Conservation (phyloP, 1,140 invertebrate species). For the Anadara kagoshimensis region DNA sequence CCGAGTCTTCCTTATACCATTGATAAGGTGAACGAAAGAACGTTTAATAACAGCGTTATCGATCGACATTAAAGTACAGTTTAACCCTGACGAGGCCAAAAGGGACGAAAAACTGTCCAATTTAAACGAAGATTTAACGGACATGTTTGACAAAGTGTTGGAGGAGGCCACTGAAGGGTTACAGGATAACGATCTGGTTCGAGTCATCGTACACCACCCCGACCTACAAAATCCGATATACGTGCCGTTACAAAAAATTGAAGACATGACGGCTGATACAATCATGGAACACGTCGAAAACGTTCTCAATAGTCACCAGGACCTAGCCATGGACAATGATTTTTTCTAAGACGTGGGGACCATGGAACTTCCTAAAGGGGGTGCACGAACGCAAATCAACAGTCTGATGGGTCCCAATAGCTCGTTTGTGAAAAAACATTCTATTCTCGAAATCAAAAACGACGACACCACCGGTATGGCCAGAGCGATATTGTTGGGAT, state of each 20-base stretch:
- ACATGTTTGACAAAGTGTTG: slow-evolving; percentile 16
- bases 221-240: slow-evolving; percentile 25
- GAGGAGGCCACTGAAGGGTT: not conserved
- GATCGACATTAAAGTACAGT: too few relatives aligned
- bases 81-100: too few relatives aligned
- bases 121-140: not conserved
- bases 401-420: slow-evolving; percentile 2
- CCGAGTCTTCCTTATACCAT: too few relatives aligned
- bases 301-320: slow-evolving; percentile 10
- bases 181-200: slow-evolving; percentile 22
- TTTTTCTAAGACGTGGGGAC: slow-evolving; percentile 4
- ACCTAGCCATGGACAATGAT: not conserved
- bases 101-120: too few relatives aligned
- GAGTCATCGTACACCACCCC: slow-evolving; percentile 21
- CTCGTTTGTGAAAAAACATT: slow-evolving; percentile 7
- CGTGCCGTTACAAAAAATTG: slow-evolving; percentile 21
- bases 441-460: slow-evolving; percentile 21
- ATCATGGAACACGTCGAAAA: slow-evolving; percentile 9
- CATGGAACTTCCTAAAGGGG: slow-evolving; percentile 16
- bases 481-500: not conserved
- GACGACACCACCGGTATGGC: slow-evolving; percentile 9
- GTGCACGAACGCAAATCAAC: not conserved
- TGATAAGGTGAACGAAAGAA: too few relatives aligned
- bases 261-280: slow-evolving; percentile 13
- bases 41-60: too few relatives aligned